A percentile compares a stretch with the other conserved stretches of the same genome.
These are phyloP conservation scores for Selene dorsalis DNA, from an alignment of 2,797 vertebrate species.

Conservation along the genomic window DNA sequence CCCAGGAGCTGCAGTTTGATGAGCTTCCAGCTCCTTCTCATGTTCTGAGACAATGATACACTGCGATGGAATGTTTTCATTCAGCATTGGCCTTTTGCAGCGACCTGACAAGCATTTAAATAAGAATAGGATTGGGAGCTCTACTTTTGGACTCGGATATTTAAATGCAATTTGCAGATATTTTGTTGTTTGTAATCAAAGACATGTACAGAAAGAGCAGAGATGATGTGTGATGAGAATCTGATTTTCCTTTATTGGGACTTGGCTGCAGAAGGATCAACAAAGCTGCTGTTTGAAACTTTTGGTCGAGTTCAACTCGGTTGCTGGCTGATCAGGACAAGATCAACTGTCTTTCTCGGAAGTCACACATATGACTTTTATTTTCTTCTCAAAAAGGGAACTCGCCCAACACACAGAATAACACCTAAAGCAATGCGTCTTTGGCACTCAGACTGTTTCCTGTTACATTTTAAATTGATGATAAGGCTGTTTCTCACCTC, in stretches of 20 bases:
- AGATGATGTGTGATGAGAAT: constrained; percentile 36
- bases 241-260: constrained; percentile 44
- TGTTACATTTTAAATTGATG: constrained; percentile 42
- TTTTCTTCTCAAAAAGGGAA: constrained; percentile 53
- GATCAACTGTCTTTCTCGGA: constrained; percentile 46
- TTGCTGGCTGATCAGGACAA: constrained; percentile 40
- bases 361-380: constrained; percentile 56
- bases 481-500: constrained; percentile 42
- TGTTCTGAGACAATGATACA: constrained; percentile 49
- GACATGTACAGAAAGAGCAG: constrained; percentile 43
- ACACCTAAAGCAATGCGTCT: constrained; percentile 40
- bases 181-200: constrained; percentile 53
- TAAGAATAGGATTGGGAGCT: constrained; percentile 42
- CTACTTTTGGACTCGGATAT: constrained; percentile 36
- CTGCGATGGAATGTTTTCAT: constrained; percentile 57
- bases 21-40: constrained; percentile 58
- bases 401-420: constrained; percentile 20
- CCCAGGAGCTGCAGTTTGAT: constrained; percentile 65
- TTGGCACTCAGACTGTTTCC: constrained; percentile 45
- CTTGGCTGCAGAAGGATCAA: constrained; percentile 57
- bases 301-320: constrained; percentile 31
- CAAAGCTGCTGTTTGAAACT: constrained; percentile 32
- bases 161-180: constrained; percentile 51
- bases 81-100: constrained; percentile 50
- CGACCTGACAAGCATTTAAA: constrained; percentile 65